Percentiles rank a stretch among this genome's conserved stretches.
phyloP scores from a whole-genome alignment of 2,888 invertebrate genomes.

The Drosophila percnosoma region DNA sequence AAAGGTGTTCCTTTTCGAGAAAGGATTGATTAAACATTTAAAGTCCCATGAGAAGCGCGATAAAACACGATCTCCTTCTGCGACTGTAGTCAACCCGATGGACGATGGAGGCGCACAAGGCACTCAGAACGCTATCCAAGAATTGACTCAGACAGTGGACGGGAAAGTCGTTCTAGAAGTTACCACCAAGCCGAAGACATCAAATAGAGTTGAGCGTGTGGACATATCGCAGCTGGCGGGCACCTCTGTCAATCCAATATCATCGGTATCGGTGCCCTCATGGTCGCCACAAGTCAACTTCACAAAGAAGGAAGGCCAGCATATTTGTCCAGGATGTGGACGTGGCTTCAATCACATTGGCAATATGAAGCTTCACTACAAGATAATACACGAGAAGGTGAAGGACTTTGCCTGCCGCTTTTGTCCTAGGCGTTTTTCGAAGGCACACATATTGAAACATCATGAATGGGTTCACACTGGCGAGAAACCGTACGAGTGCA shows the following conservation, averaged over 20 bases:
- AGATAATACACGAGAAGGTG: constrained; percentile 82
- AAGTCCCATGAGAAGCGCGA: constrained; percentile 80
- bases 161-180: background rate
- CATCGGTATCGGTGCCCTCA: constrained; percentile 79
- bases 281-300: constrained; percentile 82
- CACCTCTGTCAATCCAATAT: constrained; percentile 80
- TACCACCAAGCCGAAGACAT: constrained; percentile 65
- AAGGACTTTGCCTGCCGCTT: constrained; percentile 82
- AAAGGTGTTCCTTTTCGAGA: constrained; percentile 79
- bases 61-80: constrained; percentile 35
- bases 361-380: constrained; percentile 81
- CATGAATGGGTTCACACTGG: constrained; percentile 84
- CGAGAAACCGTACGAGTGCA: constrained; percentile 82
- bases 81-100: constrained; percentile 23
- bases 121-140: background rate
- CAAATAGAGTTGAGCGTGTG: constrained; percentile 75
- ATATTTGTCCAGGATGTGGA: constrained; percentile 82
- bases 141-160: background rate
- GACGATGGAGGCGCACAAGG: background rate
- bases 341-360: constrained; percentile 81
- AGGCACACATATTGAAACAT: constrained; percentile 81
- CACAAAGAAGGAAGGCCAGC: constrained; percentile 82
- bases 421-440: constrained; percentile 82
- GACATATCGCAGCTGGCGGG: constrained; percentile 81
- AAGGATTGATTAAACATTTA: constrained; percentile 77